These are phyloP conservation scores for Plectropomus leopardus DNA, from an alignment of 2,113 vertebrate species.

Conservation along the genomic window DNA sequence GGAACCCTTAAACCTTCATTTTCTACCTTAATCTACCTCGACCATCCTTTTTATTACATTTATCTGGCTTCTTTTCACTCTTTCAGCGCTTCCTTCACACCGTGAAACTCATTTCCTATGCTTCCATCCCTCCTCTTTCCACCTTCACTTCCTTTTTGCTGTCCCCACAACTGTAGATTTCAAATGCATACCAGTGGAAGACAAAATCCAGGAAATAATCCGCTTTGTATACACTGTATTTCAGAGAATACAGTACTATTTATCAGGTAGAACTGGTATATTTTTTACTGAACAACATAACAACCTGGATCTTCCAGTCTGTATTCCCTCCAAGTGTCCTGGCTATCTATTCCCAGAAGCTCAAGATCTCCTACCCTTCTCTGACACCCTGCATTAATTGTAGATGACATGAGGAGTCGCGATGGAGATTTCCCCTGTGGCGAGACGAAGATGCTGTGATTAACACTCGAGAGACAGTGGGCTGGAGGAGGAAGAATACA, in stretches of 20 bases:
- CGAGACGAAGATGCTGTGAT: slow-evolving; percentile 69
- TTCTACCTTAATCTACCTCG: neutral
- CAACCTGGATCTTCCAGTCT: slow-evolving; percentile 6
- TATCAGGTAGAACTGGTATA: neutral
- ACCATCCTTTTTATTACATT: slow-evolving; percentile 23
- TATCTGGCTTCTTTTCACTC: neutral
- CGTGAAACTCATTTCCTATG: slow-evolving; percentile 9
- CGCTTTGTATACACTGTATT: neutral
- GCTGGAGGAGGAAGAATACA: slow-evolving; percentile 36
- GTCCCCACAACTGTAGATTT: neutral
- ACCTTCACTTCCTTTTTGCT: neutral
- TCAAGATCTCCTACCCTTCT: slow-evolving; percentile 54
- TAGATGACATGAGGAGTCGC: slow-evolving; percentile 72
- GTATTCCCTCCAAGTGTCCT: slow-evolving; percentile 28
- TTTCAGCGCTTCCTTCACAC: neutral
- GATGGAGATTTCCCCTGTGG: slow-evolving; percentile 72
- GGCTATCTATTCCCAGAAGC: slow-evolving; percentile 42
- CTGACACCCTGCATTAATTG: slow-evolving; percentile 71
- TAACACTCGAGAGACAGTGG: slow-evolving; percentile 62
- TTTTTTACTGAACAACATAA: neutral
- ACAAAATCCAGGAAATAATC: neutral
- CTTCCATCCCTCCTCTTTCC: neutral
- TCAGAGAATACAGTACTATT: neutral
- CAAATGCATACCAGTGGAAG: neutral
- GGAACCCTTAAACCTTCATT: neutral